These are phyloP conservation scores for Himalopsyche kuldschensis DNA, from an alignment of 2,888 invertebrate species.

Conservation along the genomic window DNA sequence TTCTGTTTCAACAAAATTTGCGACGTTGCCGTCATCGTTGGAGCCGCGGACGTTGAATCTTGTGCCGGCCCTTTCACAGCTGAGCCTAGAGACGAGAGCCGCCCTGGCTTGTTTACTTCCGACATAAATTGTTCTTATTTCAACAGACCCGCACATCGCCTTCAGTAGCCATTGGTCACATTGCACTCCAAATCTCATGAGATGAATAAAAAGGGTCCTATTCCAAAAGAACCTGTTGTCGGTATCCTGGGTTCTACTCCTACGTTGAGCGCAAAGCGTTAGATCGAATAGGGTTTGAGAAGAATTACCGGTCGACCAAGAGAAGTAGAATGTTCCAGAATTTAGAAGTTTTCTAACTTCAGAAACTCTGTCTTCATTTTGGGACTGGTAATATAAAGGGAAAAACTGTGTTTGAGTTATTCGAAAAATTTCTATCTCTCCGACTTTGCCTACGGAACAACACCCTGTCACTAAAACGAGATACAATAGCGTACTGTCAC, in stretches of 20 bases:
- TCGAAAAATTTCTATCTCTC: constrained; percentile 91
- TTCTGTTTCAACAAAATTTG: constrained; percentile 99
- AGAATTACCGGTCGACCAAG: constrained; percentile 67
- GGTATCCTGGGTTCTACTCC: constrained; percentile 75
- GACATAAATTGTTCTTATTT: constrained; percentile 97
- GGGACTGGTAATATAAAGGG: constrained; percentile 75
- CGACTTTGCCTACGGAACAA: constrained; percentile 94
- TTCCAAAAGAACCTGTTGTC: constrained; percentile 99
- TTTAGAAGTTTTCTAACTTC: constrained; percentile 85
- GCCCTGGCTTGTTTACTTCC: constrained; percentile 92
- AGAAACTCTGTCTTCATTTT: constrained; percentile 63
- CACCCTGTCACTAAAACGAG: constrained; percentile 94
- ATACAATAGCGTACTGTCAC: constrained; percentile 82
- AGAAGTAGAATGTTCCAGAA: constrained; percentile 98
- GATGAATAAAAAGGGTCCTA: constrained; percentile 90
- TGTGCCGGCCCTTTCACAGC: constrained; percentile 97
- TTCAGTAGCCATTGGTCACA: constrained; percentile 90
- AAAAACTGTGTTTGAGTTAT: constrained; percentile 91
- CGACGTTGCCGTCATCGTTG: constrained; percentile 98
- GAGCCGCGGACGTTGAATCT: constrained; percentile 97
- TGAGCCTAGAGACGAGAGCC: constrained; percentile 92
- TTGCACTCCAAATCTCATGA: constrained; percentile 89
- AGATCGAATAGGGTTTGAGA: constrained; percentile 74
- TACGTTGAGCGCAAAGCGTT: constrained; percentile 90
- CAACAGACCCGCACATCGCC: constrained; percentile 96